These are phyloP conservation scores for Catostylus mosaicus DNA, from an alignment of 30 jellyfish, hydroid and myxozoan species.

Conservation along the genomic window DNA sequence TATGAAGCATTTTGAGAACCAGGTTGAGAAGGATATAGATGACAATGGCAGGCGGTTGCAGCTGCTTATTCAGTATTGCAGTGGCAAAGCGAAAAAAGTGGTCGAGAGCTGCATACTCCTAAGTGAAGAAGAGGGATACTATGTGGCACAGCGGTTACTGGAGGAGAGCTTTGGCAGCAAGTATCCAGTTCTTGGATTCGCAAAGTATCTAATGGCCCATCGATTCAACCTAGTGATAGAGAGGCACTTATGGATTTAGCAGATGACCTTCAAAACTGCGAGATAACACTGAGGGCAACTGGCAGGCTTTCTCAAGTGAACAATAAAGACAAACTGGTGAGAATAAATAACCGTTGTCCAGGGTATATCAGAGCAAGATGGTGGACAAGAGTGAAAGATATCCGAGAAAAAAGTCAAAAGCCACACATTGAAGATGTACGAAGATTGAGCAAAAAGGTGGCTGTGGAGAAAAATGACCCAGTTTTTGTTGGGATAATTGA, in stretches of 20 bases:
- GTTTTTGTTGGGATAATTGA: conserved; percentile 49
- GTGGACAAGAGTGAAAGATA: conserved; percentile 51
- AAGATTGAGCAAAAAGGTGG: conserved; percentile 32
- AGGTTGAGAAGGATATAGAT: conserved; percentile 59
- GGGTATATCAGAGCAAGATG: conserved; percentile 60
- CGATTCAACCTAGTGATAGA: conserved; percentile 46
- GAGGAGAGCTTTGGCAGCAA: conserved; percentile 60
- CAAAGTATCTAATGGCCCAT: conserved; percentile 53
- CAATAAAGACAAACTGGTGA: conserved; percentile 63
- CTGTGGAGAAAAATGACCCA: conserved; percentile 57
- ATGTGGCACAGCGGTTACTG: conserved; percentile 50
- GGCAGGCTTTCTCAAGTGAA: conserved; percentile 51
- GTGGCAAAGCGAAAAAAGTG: conserved; percentile 34
- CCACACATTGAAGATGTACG: conserved; percentile 61
- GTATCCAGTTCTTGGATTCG: conserved; percentile 56
- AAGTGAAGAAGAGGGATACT: conserved; percentile 32
- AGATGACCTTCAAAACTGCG: conserved; percentile 59
- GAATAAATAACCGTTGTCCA: conserved; percentile 62
- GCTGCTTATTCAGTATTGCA: conserved; percentile 43
- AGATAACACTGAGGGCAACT: conserved; percentile 63
- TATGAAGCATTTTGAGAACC: conserved; percentile 35
- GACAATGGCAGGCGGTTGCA: conserved; percentile 49
- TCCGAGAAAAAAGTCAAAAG: conserved; percentile 34
- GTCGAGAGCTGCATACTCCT: conserved; percentile 34
- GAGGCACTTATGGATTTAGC: conserved; percentile 62